Base-by-base conservation (phyloP, 2,113 vertebrate species). In the Thamnaconus septentrionalis region DNA sequence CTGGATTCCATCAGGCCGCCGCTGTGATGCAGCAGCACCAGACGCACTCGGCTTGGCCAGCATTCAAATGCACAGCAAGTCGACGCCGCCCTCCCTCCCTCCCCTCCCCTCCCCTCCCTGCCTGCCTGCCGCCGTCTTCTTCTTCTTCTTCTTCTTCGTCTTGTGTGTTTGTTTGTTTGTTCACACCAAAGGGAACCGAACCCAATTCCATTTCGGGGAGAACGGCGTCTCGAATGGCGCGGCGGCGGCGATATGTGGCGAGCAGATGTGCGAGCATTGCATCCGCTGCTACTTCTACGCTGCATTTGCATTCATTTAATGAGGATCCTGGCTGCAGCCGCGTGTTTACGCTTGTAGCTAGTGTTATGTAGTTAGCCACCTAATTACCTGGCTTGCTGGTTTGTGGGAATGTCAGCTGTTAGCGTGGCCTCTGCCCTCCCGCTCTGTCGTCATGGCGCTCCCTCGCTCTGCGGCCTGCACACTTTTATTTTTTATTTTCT, bases 371-470 rank as follows among this genome's bases (percentile, higher is more conserved):
- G 71, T 78, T 85, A 77, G 79, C 64, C 75, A 80, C 74, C 81
- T 82, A 88, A 89, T 89, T 87, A 89, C 81, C 81, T 87, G 81
- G 81, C 76, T 82, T 87, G 80, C 80, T 89, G 85, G 85, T 83
- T 87, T 88, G 81, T 87, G 85, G 83, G 83, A 83, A 82, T 85
- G 78, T 88, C 81, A 83, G 85, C 86, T 87, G 81, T 84, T 85
- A 39, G 46, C 67, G 45, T 66, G 59, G 49, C 65, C 60, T 43
- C 41, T 66, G 59, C 74, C 61, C 58, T 58, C 47, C 7, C 49
- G 59, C 49, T 81, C n/a, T 54, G 56, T 57, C 54, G 41, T 64
- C 60, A 61, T 53, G 43, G 57, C 39, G 46, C n/a, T n/a, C n/a
- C n/a, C n/a, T n/a, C n/a, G n/a, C n/a, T n/a, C n/a, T n/a, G n/a